Evolutionary conservation across 2,888 invertebrate species (phyloP).

Genomic region (Prosapia bicincta): DNA sequence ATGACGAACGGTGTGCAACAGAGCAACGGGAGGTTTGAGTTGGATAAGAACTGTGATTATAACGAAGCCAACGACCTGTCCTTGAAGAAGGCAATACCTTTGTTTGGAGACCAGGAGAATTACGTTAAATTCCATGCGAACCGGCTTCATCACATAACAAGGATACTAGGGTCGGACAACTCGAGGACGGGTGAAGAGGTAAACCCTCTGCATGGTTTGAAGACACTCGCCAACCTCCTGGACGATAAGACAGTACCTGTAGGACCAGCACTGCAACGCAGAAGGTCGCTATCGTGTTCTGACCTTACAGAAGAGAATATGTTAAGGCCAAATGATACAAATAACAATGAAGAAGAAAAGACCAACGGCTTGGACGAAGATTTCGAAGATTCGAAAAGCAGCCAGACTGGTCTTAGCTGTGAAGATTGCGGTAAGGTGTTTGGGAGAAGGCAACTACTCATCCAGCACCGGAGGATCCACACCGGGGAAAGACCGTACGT

Average conservation of each 20-base stretch:
- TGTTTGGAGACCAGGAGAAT: neutral
- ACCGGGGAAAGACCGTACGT: constrained; percentile 31
- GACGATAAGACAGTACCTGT: constrained; percentile 31
- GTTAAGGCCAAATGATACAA: constrained; percentile 13
- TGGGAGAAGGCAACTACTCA: constrained; percentile 29
- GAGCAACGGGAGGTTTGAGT: constrained; percentile 27
- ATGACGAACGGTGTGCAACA: constrained; percentile 20
- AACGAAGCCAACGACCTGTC: neutral
- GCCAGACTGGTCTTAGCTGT: constrained; percentile 25
- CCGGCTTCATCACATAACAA: constrained; percentile 17
- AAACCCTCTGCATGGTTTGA: constrained; percentile 22
- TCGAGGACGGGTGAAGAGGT: constrained; percentile 32
- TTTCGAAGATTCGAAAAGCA: neutral
- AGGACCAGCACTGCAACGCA: constrained; percentile 40
- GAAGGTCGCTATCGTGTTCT: constrained; percentile 19
- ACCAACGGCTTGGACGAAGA: neutral
- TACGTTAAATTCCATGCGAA: constrained; percentile 8
- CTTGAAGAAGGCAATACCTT: neutral
- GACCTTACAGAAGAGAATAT: constrained; percentile 13
- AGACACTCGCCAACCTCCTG: constrained; percentile 20
- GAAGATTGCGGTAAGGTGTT: constrained; percentile 33
- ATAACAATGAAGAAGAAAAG: constrained; percentile 21
- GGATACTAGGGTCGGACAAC: constrained; percentile 19
- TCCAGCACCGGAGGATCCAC: constrained; percentile 27
- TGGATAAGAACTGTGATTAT: constrained; percentile 8